These are phyloP conservation scores for Cheilosia soror DNA, from an alignment of 2,888 invertebrate genomes.

Conservation along the genomic window DNA sequence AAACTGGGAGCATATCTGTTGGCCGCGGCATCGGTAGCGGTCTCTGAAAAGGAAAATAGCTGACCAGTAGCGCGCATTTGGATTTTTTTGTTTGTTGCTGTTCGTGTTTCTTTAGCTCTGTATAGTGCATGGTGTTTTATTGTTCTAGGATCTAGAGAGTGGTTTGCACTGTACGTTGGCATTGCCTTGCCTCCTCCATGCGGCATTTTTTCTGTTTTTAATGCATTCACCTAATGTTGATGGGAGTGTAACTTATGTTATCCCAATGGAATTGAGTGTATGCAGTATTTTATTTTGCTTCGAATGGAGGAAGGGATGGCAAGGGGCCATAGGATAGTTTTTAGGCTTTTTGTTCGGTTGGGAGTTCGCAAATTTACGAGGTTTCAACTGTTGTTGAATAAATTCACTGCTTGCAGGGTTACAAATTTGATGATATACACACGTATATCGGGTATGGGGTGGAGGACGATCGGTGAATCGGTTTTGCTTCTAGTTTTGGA, in stretches of 20 bases:
- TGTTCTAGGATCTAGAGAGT: slow-evolving; percentile 32
- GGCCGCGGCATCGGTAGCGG: slow-evolving; percentile 37
- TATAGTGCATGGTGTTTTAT: slow-evolving; percentile 38
- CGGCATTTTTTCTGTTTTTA: slow-evolving; percentile 48
- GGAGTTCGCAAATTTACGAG: slow-evolving; percentile 48
- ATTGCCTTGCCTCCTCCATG: slow-evolving; percentile 11
- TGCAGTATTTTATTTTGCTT: slow-evolving; percentile 49
- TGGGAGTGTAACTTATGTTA: slow-evolving; percentile 69
- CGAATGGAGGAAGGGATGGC: slow-evolving; percentile 1
- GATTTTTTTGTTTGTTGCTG: slow-evolving; percentile 75
- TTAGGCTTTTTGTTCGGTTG: slow-evolving; percentile 20
- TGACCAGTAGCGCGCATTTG: slow-evolving; percentile 63
- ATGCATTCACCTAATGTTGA: slow-evolving; percentile 68
- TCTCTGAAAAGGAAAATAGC: slow-evolving; percentile 33
- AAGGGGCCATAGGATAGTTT: slow-evolving; percentile 19
- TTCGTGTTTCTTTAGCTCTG: slow-evolving; percentile 64
- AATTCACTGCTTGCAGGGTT: slow-evolving; percentile 33
- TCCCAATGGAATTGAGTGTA: slow-evolving; percentile 65
- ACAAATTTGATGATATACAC: slow-evolving; percentile 10
- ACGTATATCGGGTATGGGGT: background rate
- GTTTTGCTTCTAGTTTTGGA: background rate
- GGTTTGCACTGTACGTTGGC: slow-evolving; percentile 5
- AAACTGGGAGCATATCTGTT: slow-evolving; percentile 58
- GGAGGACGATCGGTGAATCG: too few species aligned
- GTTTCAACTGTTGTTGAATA: slow-evolving; percentile 41